Conservation (phyloP, 2,113 vertebrate genomes). For the Thalassoma bifasciatum region DNA sequence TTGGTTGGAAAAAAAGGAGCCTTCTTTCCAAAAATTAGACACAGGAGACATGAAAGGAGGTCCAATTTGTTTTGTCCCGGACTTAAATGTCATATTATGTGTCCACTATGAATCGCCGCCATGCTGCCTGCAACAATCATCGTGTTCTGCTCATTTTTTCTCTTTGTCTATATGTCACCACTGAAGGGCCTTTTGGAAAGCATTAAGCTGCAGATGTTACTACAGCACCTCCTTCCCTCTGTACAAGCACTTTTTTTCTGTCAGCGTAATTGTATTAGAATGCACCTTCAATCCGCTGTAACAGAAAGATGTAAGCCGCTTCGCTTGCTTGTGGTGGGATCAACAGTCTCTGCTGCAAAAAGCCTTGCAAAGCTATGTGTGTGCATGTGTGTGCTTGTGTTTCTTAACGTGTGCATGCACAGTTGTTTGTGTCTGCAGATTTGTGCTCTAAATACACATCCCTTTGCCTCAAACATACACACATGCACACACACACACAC, state of each 20-base stretch:
- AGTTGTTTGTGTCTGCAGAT: conserved; percentile 16
- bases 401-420: conserved; percentile 18
- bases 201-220: conserved; percentile 55
- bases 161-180: conserved; percentile 45
- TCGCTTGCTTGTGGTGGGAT: conserved; percentile 74
- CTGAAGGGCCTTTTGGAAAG: conserved; percentile 46
- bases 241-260: conserved; percentile 60
- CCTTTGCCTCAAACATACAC: conserved; percentile 37
- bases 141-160: conserved; percentile 62
- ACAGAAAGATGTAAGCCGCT: conserved; percentile 77
- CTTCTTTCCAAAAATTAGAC: conserved; percentile 30
- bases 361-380: conserved; percentile 70
- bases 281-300: conserved; percentile 75
- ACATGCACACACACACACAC: conserved; percentile 13
- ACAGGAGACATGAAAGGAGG: conserved; percentile 43
- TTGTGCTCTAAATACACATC: conserved; percentile 27
- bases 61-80: conserved; percentile 38
- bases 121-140: conserved; percentile 50
- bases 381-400: conserved; percentile 19
- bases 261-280: conserved; percentile 81
- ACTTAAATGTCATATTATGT: conserved; percentile 42
- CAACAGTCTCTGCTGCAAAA: conserved; percentile 74
- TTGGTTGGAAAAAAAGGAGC: conserved; percentile 24
- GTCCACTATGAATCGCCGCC: conserved; percentile 38
- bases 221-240: conserved; percentile 51